A percentile compares a stretch with the other conserved stretches of the same genome.
Conservation (phyloP, 2,888 invertebrate species). For the Dermolepida albohirtum region DNA sequence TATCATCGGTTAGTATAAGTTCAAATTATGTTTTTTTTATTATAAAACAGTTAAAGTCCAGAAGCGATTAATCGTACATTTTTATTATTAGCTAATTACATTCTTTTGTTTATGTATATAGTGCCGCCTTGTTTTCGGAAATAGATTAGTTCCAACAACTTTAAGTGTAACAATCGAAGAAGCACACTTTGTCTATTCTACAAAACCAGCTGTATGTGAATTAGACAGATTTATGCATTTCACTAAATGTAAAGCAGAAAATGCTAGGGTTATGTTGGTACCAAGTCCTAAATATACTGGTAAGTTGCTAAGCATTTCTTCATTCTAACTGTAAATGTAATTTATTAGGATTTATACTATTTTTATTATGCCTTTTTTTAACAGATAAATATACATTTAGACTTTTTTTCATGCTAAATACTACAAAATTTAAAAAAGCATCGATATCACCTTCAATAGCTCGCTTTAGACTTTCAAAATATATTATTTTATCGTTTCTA, state of each 20-base stretch:
- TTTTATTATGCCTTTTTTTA: conserved; percentile 7
- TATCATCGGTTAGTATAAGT: conserved; percentile 76
- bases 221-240: conserved; percentile 97
- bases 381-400: conserved; percentile 9
- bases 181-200: conserved; percentile 93
- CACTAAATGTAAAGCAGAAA: conserved; percentile 93
- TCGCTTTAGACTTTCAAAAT: conserved; percentile 14
- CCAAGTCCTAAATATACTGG: conserved; percentile 94
- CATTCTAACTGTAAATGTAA: too few relatives aligned
- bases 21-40: not conserved
- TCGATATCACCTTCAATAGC: not conserved
- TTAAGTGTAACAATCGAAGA: conserved; percentile 93
- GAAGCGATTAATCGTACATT: too few relatives aligned
- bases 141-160: conserved; percentile 93
- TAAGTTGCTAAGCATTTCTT: conserved; percentile 32
- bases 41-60: not conserved
- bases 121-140: conserved; percentile 95
- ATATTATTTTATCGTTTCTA: conserved; percentile 12
- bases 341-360: not conserved
- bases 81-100: too few relatives aligned
- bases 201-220: conserved; percentile 93
- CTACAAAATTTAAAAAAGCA: conserved; percentile 3
- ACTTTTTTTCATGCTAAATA: not conserved
- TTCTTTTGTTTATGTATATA: conserved; percentile 56
- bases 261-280: conserved; percentile 94